phyloP scores from a whole-genome alignment of 2,113 vertebrate species.

The Xenopus borealis region DNA sequence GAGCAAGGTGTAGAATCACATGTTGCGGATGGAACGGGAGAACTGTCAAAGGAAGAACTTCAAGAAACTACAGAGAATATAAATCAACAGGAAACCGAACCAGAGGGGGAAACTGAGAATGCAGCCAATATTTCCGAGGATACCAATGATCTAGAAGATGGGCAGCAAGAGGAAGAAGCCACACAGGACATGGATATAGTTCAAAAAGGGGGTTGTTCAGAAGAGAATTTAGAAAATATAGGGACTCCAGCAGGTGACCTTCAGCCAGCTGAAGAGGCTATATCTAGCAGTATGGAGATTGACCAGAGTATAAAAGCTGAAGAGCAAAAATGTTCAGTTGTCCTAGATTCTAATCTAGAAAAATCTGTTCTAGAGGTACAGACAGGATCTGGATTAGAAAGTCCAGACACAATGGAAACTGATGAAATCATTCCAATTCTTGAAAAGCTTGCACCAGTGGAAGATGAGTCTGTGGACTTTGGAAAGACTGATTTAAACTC shows the following conservation, averaged over 20 bases:
- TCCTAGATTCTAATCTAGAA: conserved; percentile 50
- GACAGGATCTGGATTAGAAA: conserved; percentile 50
- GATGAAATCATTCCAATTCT: conserved; percentile 78
- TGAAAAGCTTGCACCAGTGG: conserved; percentile 69
- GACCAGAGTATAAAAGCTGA: conserved; percentile 56
- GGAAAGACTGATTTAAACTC: conserved; percentile 62
- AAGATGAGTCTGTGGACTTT: conserved; percentile 68
- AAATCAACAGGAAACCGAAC: background rate
- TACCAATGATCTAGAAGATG: conserved; percentile 13
- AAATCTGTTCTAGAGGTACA: conserved; percentile 55
- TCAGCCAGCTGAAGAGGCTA: conserved; percentile 59
- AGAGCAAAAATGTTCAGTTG: conserved; percentile 35
- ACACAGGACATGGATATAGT: conserved; percentile 39
- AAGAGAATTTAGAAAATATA: conserved; percentile 46
- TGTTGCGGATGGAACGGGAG: background rate
- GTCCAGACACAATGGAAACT: conserved; percentile 66
- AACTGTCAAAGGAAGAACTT: background rate
- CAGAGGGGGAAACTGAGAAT: conserved; percentile 19
- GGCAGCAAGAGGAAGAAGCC: conserved; percentile 47
- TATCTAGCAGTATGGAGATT: conserved; percentile 72
- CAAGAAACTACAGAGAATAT: background rate
- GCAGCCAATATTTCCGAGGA: conserved; percentile 45
- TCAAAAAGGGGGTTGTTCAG: conserved; percentile 48
- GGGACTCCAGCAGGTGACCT: conserved; percentile 46
- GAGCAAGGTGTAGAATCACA: background rate